Conservation (phyloP, 1,140 invertebrate species). For the Radopholus similis region DNA sequence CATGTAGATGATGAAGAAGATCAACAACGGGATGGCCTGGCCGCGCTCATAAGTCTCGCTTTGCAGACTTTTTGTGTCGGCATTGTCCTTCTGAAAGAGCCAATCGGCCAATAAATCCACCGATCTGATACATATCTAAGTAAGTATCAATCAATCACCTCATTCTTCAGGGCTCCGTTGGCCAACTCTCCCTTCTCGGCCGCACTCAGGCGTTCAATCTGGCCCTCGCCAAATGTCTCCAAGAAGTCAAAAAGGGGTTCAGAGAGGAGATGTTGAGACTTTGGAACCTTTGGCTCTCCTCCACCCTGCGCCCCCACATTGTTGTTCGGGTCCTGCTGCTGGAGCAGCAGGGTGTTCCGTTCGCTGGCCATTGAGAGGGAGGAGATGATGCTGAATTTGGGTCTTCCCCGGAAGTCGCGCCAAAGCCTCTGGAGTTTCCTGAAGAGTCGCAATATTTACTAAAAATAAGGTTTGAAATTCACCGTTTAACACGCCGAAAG, state of each 20-base stretch:
- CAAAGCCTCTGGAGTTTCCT: background rate
- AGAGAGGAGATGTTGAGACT: background rate
- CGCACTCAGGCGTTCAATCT: too few relatives aligned
- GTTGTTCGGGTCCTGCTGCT: background rate
- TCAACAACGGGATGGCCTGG: conserved; percentile 22
- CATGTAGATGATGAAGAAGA: conserved; percentile 28
- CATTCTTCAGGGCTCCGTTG: background rate
- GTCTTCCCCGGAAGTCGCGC: background rate
- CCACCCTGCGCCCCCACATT: background rate
- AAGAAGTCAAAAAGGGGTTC: background rate
- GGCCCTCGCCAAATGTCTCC: too few relatives aligned
- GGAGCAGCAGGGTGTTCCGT: too few relatives aligned
- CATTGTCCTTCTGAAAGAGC: background rate
- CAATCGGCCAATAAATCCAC: background rate
- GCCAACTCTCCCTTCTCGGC: too few relatives aligned
- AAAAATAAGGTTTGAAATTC: background rate
- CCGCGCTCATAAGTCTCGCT: conserved; percentile 7
- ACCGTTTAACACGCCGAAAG: conserved; percentile 1
- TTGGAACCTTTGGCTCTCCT: background rate
- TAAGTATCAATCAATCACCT: too few relatives aligned
- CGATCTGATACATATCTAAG: background rate
- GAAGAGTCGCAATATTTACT: background rate
- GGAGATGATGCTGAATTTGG: conserved; percentile 10
- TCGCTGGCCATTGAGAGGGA: background rate
- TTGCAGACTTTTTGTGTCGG: too few relatives aligned